phyloP scores from a whole-genome alignment of 2,797 vertebrate genomes.

The Dermochelys coriacea region DNA sequence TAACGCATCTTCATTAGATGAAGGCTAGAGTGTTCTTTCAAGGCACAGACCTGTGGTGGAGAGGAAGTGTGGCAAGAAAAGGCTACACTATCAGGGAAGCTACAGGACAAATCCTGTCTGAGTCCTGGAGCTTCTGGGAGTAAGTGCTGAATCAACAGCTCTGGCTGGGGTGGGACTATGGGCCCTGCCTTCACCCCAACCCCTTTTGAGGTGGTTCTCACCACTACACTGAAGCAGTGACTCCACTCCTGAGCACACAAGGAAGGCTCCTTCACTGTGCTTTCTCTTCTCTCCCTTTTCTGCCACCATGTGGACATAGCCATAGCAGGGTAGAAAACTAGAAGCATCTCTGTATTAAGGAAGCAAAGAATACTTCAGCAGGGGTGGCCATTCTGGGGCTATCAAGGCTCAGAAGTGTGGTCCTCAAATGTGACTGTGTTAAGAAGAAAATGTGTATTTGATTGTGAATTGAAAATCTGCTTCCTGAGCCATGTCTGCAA shows the following conservation, averaged over 20 bases:
- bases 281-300: background rate
- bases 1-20: background rate
- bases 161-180: background rate
- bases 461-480: background rate
- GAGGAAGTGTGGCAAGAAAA: background rate
- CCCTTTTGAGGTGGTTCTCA: background rate
- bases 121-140: background rate
- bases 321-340: background rate
- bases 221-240: background rate
- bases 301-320: accelerated
- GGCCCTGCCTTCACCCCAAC: background rate
- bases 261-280: background rate
- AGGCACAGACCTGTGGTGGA: background rate
- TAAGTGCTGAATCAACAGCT: background rate
- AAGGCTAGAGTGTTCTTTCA: background rate
- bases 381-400: background rate
- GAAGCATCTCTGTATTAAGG: background rate
- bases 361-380: background rate
- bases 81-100: background rate
- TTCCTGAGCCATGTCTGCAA: accelerated
- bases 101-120: background rate
- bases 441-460: background rate
- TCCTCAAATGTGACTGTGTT: background rate
- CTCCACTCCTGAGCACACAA: background rate
- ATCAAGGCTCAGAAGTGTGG: background rate